Evolutionary conservation across 2,888 invertebrate species (phyloP).

Genomic region (Tenthredo distinguenda): DNA sequence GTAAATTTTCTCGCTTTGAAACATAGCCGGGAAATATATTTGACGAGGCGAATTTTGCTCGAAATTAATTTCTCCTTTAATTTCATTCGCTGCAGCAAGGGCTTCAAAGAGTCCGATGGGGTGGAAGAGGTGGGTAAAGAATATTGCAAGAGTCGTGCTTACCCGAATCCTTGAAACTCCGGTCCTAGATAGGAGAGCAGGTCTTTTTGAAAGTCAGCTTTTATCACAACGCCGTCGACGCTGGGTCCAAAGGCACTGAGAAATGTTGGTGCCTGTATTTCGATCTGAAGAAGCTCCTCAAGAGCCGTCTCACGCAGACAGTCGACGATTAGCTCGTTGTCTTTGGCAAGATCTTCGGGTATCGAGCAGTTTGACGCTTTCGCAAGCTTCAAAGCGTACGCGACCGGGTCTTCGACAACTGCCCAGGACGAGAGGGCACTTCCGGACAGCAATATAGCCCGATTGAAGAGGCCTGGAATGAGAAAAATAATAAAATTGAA

Average conservation of each 20-base stretch:
- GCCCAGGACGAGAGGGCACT: conserved; percentile 95
- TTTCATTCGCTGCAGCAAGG: not conserved
- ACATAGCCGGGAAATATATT: conserved; percentile 15
- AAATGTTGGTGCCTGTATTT: conserved; percentile 90
- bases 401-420: conserved; percentile 91
- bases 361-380: conserved; percentile 90
- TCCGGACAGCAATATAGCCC: conserved; percentile 92
- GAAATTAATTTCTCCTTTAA: not conserved
- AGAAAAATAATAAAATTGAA: conserved; percentile 57
- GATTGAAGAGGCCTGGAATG: conserved; percentile 89
- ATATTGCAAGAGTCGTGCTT: conserved; percentile 52
- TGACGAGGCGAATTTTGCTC: conserved; percentile 6
- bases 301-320: conserved; percentile 89
- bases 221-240: conserved; percentile 96
- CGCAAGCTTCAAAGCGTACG: conserved; percentile 89
- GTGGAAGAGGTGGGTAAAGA: not conserved
- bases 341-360: conserved; percentile 89
- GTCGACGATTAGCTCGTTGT: conserved; percentile 92
- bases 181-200: conserved; percentile 84
- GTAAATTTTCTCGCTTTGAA: conserved; percentile 3
- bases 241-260: conserved; percentile 95
- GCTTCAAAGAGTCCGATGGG: not conserved
- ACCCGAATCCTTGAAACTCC: conserved; percentile 76
- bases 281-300: conserved; percentile 86
- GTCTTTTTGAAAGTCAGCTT: conserved; percentile 91